Evolutionary conservation across 2,113 vertebrate species (phyloP).

Genomic region (Dromiciops gliroides): DNA sequence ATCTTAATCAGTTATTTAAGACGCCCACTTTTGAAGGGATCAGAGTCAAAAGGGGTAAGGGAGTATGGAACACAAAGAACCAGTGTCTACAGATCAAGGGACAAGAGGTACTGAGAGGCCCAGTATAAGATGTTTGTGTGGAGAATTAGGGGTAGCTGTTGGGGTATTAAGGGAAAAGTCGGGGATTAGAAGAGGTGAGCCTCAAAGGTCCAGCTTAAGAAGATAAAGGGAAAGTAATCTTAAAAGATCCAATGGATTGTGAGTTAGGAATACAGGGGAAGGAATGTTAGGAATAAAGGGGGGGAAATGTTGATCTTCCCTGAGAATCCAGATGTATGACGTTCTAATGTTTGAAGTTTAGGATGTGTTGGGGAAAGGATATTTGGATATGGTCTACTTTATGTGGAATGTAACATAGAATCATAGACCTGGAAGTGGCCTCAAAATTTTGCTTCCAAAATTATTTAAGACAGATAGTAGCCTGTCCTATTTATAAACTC

Average conservation of each 20-base stretch:
- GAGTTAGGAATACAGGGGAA: not conserved
- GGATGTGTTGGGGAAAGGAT: conserved; percentile 37
- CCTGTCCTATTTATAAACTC: conserved; percentile 59
- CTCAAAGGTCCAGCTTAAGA: not conserved
- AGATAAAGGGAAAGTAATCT: not conserved
- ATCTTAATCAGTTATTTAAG: not conserved
- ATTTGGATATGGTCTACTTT: conserved; percentile 60
- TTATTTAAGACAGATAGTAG: conserved; percentile 71
- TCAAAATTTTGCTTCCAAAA: conserved; percentile 68
- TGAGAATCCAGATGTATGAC: conserved; percentile 26
- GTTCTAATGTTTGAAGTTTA: conserved; percentile 44
- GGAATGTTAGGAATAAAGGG: not conserved
- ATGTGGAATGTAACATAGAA: conserved; percentile 58
- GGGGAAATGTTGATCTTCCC: not conserved
- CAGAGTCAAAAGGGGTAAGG: not conserved
- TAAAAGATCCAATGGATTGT: not conserved
- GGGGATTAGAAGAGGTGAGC: not conserved
- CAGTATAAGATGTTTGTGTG: not conserved
- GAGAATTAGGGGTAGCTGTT: not conserved
- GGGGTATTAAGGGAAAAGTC: not conserved
- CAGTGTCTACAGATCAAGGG: not conserved
- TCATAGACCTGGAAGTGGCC: conserved; percentile 52
- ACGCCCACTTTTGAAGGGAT: not conserved
- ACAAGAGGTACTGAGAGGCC: not conserved
- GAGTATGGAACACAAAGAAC: not conserved